These are phyloP conservation scores for Holocentrus rufus DNA, from an alignment of 2,797 vertebrate genomes.

Conservation along the genomic window DNA sequence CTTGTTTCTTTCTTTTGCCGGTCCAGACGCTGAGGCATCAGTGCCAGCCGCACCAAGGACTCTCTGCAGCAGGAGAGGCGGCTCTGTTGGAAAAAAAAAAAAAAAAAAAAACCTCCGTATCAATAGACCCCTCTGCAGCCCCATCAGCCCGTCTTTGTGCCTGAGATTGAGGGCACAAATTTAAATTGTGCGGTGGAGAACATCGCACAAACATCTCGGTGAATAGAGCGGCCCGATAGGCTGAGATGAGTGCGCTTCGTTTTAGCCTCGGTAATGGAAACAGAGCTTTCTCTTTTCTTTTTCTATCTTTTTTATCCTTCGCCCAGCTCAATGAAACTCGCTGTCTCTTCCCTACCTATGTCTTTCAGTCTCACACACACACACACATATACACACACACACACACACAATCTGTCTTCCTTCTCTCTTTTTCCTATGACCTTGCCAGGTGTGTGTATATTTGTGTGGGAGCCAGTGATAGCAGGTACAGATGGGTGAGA, in stretches of 20 bases:
- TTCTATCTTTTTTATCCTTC: slow-evolving; percentile 14
- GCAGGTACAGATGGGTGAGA: slow-evolving; percentile 26
- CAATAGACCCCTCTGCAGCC: neutral
- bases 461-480: slow-evolving; percentile 20
- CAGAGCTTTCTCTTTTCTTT: neutral
- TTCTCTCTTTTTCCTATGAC: slow-evolving; percentile 27
- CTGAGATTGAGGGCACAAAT: slow-evolving; percentile 23
- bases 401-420: slow-evolving; percentile 1
- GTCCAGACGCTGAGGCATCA: neutral
- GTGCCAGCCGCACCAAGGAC: neutral
- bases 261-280: slow-evolving; percentile 19
- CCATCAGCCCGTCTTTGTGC: slow-evolving; percentile 22
- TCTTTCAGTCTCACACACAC: slow-evolving; percentile 23
- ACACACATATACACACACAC: slow-evolving; percentile 10
- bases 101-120: neutral
- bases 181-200: slow-evolving; percentile 31
- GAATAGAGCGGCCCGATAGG: slow-evolving; percentile 14
- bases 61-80: slow-evolving; percentile 8
- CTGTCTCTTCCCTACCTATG: neutral
- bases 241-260: slow-evolving; percentile 1
- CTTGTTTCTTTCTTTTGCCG: neutral
- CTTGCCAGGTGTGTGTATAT: slow-evolving; percentile 30
- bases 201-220: slow-evolving; percentile 12
- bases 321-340: slow-evolving; percentile 5
- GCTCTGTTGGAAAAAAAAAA: no score